Evolutionary conservation across 2,797 vertebrate genomes (phyloP).

Genomic region (Helostoma temminkii): DNA sequence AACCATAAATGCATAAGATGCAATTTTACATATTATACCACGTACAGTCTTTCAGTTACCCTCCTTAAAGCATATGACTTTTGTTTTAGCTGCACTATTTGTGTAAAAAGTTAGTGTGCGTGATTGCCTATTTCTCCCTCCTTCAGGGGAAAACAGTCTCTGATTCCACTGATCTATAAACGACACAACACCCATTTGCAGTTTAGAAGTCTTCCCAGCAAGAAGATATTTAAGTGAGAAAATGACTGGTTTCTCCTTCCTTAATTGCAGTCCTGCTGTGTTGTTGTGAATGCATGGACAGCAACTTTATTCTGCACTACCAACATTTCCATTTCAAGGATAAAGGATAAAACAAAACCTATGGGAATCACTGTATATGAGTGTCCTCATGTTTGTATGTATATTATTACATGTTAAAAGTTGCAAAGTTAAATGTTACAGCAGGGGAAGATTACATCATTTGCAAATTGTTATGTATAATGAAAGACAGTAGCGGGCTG

Average conservation of each 20-base stretch:
- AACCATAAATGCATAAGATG: too few species aligned
- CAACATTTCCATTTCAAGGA: background rate
- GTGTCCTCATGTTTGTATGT: background rate
- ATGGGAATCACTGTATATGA: too few species aligned
- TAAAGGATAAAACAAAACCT: too few species aligned
- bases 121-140: background rate
- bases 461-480: background rate
- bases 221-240: conserved; percentile 19
- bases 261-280: conserved; percentile 33
- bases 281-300: conserved; percentile 18
- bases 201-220: conserved; percentile 3
- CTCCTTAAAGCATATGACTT: background rate
- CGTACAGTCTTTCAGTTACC: background rate
- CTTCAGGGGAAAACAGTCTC: background rate
- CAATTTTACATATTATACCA: background rate
- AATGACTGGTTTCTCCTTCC: conserved; percentile 8
- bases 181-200: background rate
- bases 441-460: background rate
- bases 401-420: background rate
- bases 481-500: too few species aligned
- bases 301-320: conserved; percentile 6
- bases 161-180: background rate
- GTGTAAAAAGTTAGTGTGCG: background rate
- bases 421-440: background rate
- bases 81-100: background rate